These are phyloP conservation scores for Epinotia bilunana DNA, from an alignment of 2,888 invertebrate genomes.

Conservation along the genomic window DNA sequence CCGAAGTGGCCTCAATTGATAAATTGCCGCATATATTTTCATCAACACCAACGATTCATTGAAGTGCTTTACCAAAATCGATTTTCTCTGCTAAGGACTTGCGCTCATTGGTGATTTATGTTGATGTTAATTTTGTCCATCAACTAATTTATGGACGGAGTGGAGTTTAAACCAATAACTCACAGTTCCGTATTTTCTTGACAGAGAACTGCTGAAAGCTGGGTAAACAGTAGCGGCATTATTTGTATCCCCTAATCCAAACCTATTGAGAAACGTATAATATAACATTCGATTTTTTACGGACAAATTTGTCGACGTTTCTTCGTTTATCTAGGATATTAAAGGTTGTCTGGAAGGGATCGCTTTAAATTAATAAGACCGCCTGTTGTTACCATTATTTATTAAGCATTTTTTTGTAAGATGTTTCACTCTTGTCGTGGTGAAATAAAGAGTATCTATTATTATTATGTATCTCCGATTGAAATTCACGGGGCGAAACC, in stretches of 20 bases:
- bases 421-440: no score
- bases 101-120: slow-evolving; percentile 18
- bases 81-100: slow-evolving; percentile 22
- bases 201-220: background rate
- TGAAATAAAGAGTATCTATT: no score
- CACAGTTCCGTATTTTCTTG: slow-evolving; percentile 6
- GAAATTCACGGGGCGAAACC: no score
- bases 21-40: slow-evolving; percentile 57
- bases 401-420: no score
- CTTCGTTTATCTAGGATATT: no score
- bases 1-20: slow-evolving; percentile 55
- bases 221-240: background rate
- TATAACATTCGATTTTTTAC: no score
- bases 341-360: no score
- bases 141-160: slow-evolving; percentile 17
- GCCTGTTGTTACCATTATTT: no score
- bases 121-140: slow-evolving; percentile 24
- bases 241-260: slow-evolving; percentile 4
- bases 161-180: slow-evolving; percentile 5
- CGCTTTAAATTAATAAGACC: no score
- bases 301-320: no score
- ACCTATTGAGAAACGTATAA: background rate
- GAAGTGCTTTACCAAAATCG: slow-evolving; percentile 33
- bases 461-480: no score
- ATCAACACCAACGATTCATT: slow-evolving; percentile 47